phyloP scores from a whole-genome alignment of 2,797 vertebrate species.

The Ammospiza maritima region DNA sequence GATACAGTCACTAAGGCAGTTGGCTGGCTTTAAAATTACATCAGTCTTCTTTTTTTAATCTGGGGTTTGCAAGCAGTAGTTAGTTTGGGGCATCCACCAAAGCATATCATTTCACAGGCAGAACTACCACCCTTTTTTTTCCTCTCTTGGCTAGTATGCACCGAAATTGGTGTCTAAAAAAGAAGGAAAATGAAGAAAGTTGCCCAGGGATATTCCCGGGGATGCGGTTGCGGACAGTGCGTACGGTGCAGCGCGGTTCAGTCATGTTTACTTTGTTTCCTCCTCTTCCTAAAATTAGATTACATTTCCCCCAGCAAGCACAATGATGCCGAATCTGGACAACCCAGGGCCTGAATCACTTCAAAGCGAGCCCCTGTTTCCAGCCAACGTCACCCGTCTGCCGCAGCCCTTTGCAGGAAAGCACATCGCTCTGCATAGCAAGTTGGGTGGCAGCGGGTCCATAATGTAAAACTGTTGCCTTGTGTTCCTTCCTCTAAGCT shows the following conservation, averaged over 20 bases:
- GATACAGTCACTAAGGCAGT: slow-evolving; percentile 74
- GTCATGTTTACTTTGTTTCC: slow-evolving; percentile 30
- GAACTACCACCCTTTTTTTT: not conserved
- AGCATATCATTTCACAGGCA: not conserved
- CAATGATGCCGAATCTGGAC: not conserved
- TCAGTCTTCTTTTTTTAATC: slow-evolving; percentile 68
- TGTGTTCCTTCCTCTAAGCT: slow-evolving; percentile 76
- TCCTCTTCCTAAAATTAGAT: slow-evolving; percentile 46
- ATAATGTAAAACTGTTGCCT: slow-evolving; percentile 78
- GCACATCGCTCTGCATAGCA: slow-evolving; percentile 31
- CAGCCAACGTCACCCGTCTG: not conserved
- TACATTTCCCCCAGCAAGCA: not conserved
- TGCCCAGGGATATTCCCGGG: not conserved
- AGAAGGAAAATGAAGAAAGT: not conserved
- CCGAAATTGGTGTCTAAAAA: not conserved
- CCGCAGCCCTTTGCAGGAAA: not conserved
- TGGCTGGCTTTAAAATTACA: slow-evolving; percentile 79
- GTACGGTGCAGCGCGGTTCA: not conserved
- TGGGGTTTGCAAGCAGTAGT: slow-evolving; percentile 15
- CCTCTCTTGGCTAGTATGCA: not conserved
- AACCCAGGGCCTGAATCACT: not conserved
- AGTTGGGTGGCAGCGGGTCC: slow-evolving; percentile 74
- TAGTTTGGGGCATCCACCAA: slow-evolving; percentile 23
- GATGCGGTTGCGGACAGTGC: rapidly evolving
- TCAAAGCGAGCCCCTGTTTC: slow-evolving; percentile 20